These are phyloP conservation scores for Takifugu flavidus DNA, from an alignment of 2,113 vertebrate species.

Conservation along the genomic window DNA sequence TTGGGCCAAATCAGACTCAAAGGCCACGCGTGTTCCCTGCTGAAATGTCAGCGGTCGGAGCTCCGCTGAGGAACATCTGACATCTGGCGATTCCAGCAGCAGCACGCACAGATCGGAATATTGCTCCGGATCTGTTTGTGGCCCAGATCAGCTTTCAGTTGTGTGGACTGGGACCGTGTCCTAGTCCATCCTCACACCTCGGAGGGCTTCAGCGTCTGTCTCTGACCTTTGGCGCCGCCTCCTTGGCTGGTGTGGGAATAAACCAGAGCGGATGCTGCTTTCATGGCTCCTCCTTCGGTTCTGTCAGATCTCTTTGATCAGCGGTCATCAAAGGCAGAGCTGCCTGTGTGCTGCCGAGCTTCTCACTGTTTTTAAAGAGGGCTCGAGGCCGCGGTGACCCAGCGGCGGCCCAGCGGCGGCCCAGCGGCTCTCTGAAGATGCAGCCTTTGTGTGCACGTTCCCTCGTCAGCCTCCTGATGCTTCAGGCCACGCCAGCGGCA, in stretches of 20 bases:
- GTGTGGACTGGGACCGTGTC: too few species aligned
- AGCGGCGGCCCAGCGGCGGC: conserved; percentile 32
- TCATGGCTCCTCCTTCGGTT: background rate
- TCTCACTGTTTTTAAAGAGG: conserved; percentile 37
- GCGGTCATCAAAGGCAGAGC: conserved; percentile 45
- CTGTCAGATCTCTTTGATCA: conserved; percentile 18
- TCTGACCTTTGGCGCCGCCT: too few species aligned
- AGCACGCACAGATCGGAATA: too few species aligned
- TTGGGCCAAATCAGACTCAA: conserved; percentile 8
- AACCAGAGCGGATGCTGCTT: too few species aligned
- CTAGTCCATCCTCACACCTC: too few species aligned
- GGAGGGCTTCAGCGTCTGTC: too few species aligned
- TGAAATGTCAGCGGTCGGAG: background rate
- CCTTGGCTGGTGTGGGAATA: too few species aligned
- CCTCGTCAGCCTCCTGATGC: too few species aligned
- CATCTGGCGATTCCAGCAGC: too few species aligned
- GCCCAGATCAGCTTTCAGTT: too few species aligned
- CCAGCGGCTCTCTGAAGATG: conserved; percentile 69
- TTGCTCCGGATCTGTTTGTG: too few species aligned
- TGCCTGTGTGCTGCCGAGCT: conserved; percentile 1
- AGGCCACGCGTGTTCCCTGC: background rate
- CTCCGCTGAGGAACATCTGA: background rate
- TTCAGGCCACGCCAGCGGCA: too few species aligned
- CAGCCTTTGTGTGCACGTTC: conserved; percentile 18
- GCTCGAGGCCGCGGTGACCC: conserved; percentile 43